A percentile compares a stretch with the other conserved stretches of the same genome.
phyloP scores from a whole-genome alignment of 2,113 vertebrate genomes.

The Takifugu bimaculatus region DNA sequence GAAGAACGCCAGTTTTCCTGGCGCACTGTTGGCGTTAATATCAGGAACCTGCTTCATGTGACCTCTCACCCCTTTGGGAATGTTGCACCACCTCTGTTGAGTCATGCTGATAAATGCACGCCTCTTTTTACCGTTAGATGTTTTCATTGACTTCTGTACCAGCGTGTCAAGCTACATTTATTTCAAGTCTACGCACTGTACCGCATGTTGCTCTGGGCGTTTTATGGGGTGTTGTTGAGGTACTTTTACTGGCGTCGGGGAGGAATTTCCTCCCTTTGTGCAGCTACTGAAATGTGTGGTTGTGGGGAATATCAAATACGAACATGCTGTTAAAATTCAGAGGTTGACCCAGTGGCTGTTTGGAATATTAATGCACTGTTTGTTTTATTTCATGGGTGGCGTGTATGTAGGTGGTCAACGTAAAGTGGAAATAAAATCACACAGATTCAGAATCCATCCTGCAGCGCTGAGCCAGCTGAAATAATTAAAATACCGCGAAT shows the following conservation, averaged over 20 bases:
- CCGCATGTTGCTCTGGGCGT: conserved; percentile 17
- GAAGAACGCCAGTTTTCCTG: conserved; percentile 24
- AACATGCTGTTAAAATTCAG: conserved; percentile 39
- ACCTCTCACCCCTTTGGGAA: conserved; percentile 13
- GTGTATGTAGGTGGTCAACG: conserved; percentile 11
- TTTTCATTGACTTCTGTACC: conserved; percentile 28
- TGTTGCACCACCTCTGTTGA: conserved; percentile 1
- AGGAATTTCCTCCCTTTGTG: conserved; percentile 35
- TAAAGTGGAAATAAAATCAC: conserved; percentile 16
- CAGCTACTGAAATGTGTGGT: conserved; percentile 30
- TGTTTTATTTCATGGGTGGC: conserved; percentile 22
- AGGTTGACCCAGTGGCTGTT: conserved; percentile 37
- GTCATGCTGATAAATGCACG: not conserved
- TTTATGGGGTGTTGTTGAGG: not conserved
- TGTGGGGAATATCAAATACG: conserved; percentile 43
- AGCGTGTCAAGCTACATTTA: conserved; percentile 6
- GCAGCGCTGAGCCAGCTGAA: conserved; percentile 27
- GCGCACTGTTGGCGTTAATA: conserved; percentile 41
- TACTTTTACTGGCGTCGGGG: conserved; percentile 13
- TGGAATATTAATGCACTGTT: conserved; percentile 45
- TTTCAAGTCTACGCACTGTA: not conserved
- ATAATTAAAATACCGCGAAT: conserved; percentile 24
- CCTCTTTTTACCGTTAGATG: conserved; percentile 6
- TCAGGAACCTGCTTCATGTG: conserved; percentile 3
- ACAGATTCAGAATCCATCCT: conserved; percentile 26